Base-by-base conservation (phyloP, 2,113 vertebrate species). In the Polypterus bichir region DNA sequence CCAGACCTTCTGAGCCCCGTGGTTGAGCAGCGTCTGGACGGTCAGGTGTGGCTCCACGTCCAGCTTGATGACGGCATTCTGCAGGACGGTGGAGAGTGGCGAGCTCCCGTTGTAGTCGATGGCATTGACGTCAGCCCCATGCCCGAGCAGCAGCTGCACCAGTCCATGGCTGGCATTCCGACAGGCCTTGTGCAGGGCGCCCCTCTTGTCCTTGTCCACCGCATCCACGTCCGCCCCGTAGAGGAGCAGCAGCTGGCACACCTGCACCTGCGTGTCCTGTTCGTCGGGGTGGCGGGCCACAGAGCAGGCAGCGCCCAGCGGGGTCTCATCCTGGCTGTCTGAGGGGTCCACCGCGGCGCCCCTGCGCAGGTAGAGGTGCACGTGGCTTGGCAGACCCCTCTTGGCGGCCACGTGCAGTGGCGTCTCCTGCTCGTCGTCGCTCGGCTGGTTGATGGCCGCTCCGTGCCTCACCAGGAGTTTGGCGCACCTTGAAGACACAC, bases 141-240 rank as follows among this genome's bases (percentile, higher is more conserved):
- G 45, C 47, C 1, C 60, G 70, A 88, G 71, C 47, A 87, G 82
- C 5, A 86, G 80, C 27, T 47, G 27, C 4, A 51, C 82, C 71
- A 90, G 60, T 47, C 3, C 0, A 0, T 66, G 62, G 5, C 71
- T 72, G 62, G 76, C 78, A 0, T 68, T 83, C 11, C 74, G 64
- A 5, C 87, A 82, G 0, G 85, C 88, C 60, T 80, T 76, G 68
- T 87, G 89, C 61, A 89, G 67, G 1, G 86, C 82, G 48, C 69
- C 84, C 61, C 82, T 77, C 4, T 64, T 65, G 6, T 76, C 74
- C 58, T 77, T 74, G 3, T 91, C 88, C 10, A 57, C 65, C 10
- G 7, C 51, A 52, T 84, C 10, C 44, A 71, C 8, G 0, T 76
- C 49, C 0, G 85, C 80, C 0, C 85, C 76, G 0, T 73, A 63